A percentile compares a stretch with the other conserved stretches of the same genome.
Conservation (phyloP, 2,888 invertebrate genomes). For the Nymphalis c-album region DNA sequence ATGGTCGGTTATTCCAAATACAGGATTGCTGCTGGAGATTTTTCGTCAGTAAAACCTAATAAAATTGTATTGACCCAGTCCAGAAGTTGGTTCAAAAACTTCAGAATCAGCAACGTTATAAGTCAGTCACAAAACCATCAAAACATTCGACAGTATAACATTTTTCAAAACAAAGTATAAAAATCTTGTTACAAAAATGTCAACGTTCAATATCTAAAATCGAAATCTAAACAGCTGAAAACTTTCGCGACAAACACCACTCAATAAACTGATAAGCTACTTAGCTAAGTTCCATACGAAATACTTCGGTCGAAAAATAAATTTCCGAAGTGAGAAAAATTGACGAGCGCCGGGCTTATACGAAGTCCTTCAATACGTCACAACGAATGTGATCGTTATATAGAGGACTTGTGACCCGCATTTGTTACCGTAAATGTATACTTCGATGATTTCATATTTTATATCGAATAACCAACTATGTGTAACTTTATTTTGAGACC, state of each 20-base stretch:
- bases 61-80: too few species aligned
- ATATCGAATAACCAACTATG: background rate
- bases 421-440: slow-evolving; percentile 25
- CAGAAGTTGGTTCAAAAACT: too few species aligned
- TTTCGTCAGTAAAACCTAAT: too few species aligned
- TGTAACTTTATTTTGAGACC: background rate
- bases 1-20: too few species aligned
- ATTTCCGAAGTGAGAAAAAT: slow-evolving; percentile 30
- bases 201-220: slow-evolving; percentile 8
- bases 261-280: slow-evolving; percentile 26
- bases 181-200: background rate
- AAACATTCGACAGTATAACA: too few species aligned
- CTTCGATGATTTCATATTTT: slow-evolving; percentile 6
- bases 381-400: slow-evolving; percentile 30
- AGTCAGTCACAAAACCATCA: too few species aligned
- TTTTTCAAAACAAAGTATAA: too few species aligned
- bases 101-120: too few species aligned
- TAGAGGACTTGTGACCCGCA: slow-evolving; percentile 28
- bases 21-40: too few species aligned
- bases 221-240: slow-evolving; percentile 3
- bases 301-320: slow-evolving; percentile 27
- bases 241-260: slow-evolving; percentile 12
- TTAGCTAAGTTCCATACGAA: slow-evolving; percentile 21
- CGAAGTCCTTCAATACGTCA: slow-evolving; percentile 31
- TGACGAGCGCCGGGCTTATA: slow-evolving; percentile 28